These are phyloP conservation scores for Sarcoramphus papa DNA, from an alignment of 2,797 vertebrate species.

Conservation along the genomic window DNA sequence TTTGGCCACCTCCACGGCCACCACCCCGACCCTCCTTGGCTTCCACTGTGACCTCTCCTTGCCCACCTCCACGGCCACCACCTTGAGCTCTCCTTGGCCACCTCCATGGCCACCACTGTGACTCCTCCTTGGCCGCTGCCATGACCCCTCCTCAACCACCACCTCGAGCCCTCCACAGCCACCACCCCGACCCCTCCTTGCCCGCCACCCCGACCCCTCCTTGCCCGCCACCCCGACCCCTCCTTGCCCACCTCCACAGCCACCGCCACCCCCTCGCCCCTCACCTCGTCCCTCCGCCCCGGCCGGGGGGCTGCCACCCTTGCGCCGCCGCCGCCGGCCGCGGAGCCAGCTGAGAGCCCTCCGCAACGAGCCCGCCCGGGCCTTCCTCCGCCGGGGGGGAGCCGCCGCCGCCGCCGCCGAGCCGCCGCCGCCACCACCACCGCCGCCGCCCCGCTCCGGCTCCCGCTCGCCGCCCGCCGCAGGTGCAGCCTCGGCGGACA, in stretches of 20 bases:
- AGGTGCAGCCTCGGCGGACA: constrained; percentile 46
- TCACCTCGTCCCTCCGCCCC: neutral
- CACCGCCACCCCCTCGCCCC: neutral
- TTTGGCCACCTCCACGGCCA: neutral
- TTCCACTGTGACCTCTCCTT: neutral
- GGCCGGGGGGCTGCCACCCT: neutral
- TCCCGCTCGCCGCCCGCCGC: neutral
- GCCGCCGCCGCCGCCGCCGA: neutral
- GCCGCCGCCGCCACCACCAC: neutral
- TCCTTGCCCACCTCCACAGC: neutral
- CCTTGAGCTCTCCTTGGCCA: neutral
- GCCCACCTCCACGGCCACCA: neutral
- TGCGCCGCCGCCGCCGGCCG: constrained; percentile 78
- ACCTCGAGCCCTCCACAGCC: neutral
- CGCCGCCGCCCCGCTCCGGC: constrained; percentile 22
- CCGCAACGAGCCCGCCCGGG: constrained; percentile 78
- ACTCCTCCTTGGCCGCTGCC: neutral
- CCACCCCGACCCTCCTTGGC: rapidly evolving
- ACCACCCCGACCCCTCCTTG: neutral
- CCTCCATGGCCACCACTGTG: rapidly evolving
- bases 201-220: neutral
- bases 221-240: too few relatives aligned
- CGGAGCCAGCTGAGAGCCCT: constrained; percentile 89
- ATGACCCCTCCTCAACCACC: neutral
- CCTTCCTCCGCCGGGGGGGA: constrained; percentile 74